Base-by-base conservation (phyloP, 2,888 invertebrate genomes). In the Netelia fuscicornis region DNA sequence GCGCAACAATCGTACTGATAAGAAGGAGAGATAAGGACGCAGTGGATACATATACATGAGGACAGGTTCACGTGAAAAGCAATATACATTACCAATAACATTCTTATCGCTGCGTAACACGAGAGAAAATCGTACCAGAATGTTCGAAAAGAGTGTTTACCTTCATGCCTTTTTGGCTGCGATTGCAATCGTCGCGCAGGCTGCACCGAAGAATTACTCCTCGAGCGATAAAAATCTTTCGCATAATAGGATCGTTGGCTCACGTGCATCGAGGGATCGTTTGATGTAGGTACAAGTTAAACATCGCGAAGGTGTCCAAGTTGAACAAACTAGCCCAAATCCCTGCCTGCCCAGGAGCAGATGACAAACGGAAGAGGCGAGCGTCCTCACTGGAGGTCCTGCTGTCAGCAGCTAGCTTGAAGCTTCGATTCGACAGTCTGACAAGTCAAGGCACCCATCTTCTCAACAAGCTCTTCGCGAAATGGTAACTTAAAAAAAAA, bases 391-490 rank as follows among this genome's bases (percentile, higher is more conserved):
- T 0, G 95, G 95, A 37, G 95, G 95, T 10, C 93, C 94, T 0
- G 93, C 93, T 2, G 84, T 20, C 20, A 20, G 20, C 65, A 90
- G 75, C 2, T 8, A 90, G 88, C 42, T 94, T 92, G 1, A 92
- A 92, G 0, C 80, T 95, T 0, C 92, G 91, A 52, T 94, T 95
- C 88, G 94, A 94, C 87, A 95, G 95, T 23, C 92, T 94, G 85
- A 91, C 94, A 17, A 91, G 94, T 20, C 91, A 93, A 60, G 92
- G 94, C 23, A 93, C 95, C 83, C 94, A 94, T 86, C 95, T 94
- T 85, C 71, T 93, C 17, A 90, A 95, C 11, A 92, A 94, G 67
- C 85, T 95, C 54, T 95, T 93, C 88, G 94, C 87, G 10, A 83
- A 83, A 68, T 37, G 23, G 1, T 78, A 37, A 70, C n/a, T 20